These are phyloP conservation scores for Apomyelois bistriatella DNA, from an alignment of 2,888 invertebrate species.

Conservation along the genomic window DNA sequence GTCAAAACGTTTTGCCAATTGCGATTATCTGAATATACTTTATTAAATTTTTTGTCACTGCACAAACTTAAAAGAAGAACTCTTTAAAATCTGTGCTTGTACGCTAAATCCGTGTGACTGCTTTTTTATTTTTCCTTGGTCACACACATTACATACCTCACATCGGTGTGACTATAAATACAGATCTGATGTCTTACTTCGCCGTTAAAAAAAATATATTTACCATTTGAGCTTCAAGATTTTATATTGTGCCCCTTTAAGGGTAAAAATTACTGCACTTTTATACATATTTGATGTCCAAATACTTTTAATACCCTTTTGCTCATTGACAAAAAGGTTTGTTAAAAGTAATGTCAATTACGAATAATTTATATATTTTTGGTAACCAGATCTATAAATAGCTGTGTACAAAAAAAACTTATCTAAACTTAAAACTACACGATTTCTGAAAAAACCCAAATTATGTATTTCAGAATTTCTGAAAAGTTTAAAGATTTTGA, in stretches of 20 bases:
- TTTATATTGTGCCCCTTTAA: too few relatives aligned
- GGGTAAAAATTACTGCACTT: background rate
- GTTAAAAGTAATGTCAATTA: background rate
- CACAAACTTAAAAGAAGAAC: too few relatives aligned
- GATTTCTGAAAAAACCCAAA: slow-evolving; percentile 12
- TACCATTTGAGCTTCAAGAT: too few relatives aligned
- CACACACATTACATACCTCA: too few relatives aligned
- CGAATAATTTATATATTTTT: slow-evolving; percentile 20
- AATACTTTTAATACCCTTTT: background rate
- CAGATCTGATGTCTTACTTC: too few relatives aligned
- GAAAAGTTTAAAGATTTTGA: background rate
- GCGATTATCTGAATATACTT: too few relatives aligned
- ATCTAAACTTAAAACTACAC: background rate
- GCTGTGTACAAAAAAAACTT: background rate
- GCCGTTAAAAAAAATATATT: too few relatives aligned
- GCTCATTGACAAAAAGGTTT: background rate
- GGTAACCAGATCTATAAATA: slow-evolving; percentile 22
- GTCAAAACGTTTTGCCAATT: background rate
- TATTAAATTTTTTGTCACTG: too few relatives aligned
- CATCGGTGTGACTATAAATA: too few relatives aligned
- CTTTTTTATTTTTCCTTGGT: too few relatives aligned
- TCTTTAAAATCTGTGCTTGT: too few relatives aligned
- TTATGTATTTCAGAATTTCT: background rate
- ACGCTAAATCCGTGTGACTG: too few relatives aligned
- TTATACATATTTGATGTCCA: background rate